phyloP scores from a whole-genome alignment of 2,888 invertebrate species.

The Yponomeuta malinellus region DNA sequence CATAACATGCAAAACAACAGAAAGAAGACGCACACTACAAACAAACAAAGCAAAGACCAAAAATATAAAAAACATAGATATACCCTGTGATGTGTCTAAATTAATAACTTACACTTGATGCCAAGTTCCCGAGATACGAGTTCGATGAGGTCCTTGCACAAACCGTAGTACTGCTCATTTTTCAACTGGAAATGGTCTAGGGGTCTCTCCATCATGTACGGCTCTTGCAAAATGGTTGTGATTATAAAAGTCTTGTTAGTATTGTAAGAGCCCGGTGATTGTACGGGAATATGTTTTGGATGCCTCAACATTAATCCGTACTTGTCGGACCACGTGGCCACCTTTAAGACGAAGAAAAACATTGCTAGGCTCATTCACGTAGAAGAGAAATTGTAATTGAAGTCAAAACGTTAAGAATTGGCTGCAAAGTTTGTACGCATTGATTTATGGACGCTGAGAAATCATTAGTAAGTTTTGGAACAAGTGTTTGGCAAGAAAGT shows the following conservation, averaged over 20 bases:
- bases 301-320: constrained; percentile 84
- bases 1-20: no score
- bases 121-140: constrained; percentile 86
- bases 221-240: constrained; percentile 91
- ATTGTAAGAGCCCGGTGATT: constrained; percentile 82
- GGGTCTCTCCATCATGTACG: constrained; percentile 87
- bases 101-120: constrained; percentile 85
- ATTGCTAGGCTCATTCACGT: constrained; percentile 12
- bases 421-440: constrained; percentile 33
- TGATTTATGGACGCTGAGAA: constrained; percentile 45
- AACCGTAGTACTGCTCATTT: constrained; percentile 90
- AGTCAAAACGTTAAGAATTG: constrained; percentile 24
- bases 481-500: constrained; percentile 39
- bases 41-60: no score
- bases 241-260: constrained; percentile 90
- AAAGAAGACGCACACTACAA: no score
- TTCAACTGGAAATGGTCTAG: constrained; percentile 78
- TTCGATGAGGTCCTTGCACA: constrained; percentile 93
- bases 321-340: constrained; percentile 91
- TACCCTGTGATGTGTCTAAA: not conserved
- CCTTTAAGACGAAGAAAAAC: constrained; percentile 52
- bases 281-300: constrained; percentile 84
- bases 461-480: constrained; percentile 40
- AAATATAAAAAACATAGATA: no score
- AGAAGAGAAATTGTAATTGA: constrained; percentile 20